Conservation (phyloP, 2,888 invertebrate genomes). For the Trileptium ribeirensis region DNA sequence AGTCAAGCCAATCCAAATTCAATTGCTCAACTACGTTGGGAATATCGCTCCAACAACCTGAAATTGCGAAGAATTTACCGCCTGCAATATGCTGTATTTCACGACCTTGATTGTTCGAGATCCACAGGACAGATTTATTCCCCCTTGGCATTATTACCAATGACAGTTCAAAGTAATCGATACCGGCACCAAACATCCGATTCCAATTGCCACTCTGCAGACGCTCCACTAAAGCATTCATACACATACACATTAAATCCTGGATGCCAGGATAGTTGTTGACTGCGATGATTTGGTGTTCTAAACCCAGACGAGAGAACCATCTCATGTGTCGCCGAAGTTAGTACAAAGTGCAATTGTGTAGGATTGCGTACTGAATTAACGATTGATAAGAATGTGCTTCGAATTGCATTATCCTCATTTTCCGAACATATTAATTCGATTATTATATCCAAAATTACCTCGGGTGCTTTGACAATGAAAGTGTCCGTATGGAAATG, state of each 20-base stretch:
- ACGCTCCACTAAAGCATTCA: too few relatives aligned
- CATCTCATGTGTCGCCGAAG: background rate
- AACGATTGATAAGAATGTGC: background rate
- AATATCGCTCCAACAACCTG: background rate
- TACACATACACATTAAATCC: background rate
- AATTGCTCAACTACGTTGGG: background rate
- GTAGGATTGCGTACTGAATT: background rate
- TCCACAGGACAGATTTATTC: background rate
- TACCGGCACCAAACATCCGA: too few relatives aligned
- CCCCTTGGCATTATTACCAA: too few relatives aligned
- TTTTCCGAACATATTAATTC: background rate
- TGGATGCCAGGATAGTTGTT: background rate
- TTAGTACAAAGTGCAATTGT: background rate
- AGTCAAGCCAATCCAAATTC: background rate
- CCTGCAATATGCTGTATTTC: background rate
- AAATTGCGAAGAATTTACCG: background rate
- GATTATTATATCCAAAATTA: background rate
- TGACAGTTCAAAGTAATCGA: too few relatives aligned
- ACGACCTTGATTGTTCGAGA: background rate
- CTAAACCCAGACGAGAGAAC: background rate
- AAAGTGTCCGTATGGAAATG: background rate
- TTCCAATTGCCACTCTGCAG: too few relatives aligned
- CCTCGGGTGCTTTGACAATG: background rate
- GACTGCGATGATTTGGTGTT: background rate
- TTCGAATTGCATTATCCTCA: background rate